phyloP scores from a whole-genome alignment of 2,888 invertebrate genomes.

The Amphiduros pacificus region DNA sequence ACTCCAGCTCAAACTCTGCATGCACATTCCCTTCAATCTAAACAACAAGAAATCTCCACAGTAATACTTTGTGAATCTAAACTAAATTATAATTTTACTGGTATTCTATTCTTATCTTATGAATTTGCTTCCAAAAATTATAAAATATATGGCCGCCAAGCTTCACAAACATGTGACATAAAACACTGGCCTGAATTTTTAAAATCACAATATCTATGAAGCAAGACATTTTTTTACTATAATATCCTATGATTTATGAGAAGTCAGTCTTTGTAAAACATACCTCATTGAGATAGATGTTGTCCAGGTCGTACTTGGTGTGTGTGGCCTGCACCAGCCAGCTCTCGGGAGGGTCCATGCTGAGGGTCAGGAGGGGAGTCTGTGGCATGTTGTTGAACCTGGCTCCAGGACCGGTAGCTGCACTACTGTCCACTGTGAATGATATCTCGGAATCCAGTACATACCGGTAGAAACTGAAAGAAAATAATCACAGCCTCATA shows the following conservation, averaged over 20 bases:
- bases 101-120: too few species aligned
- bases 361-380: constrained; percentile 87
- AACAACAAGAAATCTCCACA: background rate
- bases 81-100: too few species aligned
- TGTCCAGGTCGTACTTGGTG: constrained; percentile 94
- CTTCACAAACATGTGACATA: too few species aligned
- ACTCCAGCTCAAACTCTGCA: constrained; percentile 94
- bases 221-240: background rate
- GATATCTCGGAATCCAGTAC: constrained; percentile 87
- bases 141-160: too few species aligned
- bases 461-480: constrained; percentile 88
- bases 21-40: constrained; percentile 49
- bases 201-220: too few species aligned
- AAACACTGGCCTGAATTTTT: too few species aligned
- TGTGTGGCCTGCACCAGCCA: constrained; percentile 62
- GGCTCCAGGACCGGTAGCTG: constrained; percentile 77
- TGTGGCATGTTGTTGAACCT: constrained; percentile 87
- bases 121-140: too few species aligned
- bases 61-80: too few species aligned
- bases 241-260: background rate
- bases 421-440: constrained; percentile 73
- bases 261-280: background rate
- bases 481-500: too few species aligned
- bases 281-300: constrained; percentile 91
- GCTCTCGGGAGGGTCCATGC: constrained; percentile 84